Percentiles rank a stretch among this genome's conserved stretches.
phyloP scores from a whole-genome alignment of 2,888 invertebrate genomes.

The Gisinianus flammeolus region DNA sequence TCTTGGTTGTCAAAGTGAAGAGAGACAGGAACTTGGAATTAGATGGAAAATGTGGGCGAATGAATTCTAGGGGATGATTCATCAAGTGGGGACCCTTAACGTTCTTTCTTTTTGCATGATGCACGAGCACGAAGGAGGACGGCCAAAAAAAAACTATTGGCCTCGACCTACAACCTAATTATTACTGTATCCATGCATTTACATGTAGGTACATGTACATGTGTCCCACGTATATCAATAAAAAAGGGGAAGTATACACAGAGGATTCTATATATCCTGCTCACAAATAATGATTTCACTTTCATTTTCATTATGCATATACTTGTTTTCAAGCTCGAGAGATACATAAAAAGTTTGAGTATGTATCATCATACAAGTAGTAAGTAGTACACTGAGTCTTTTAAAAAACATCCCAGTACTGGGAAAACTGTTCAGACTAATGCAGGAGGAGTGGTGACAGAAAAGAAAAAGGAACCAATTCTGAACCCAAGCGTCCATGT shows the following conservation, averaged over 20 bases:
- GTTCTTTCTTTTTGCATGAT: slow-evolving; percentile 28
- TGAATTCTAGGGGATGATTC: slow-evolving; percentile 32
- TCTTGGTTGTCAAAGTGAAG: slow-evolving; percentile 13
- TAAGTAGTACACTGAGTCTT: background rate
- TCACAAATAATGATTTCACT: background rate
- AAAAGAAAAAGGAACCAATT: background rate
- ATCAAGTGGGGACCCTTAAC: slow-evolving; percentile 15
- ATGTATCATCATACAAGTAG: background rate
- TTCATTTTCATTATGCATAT: no score
- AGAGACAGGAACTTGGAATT: slow-evolving; percentile 33
- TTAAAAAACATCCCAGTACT: background rate
- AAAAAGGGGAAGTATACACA: background rate
- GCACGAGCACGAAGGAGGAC: slow-evolving; percentile 34
- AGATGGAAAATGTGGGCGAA: slow-evolving; percentile 37
- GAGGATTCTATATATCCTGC: background rate
- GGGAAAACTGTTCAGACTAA: background rate
- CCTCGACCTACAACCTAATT: slow-evolving; percentile 24
- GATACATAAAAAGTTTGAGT: background rate
- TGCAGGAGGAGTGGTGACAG: slow-evolving; percentile 9
- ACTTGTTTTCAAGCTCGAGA: background rate
- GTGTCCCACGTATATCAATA: background rate
- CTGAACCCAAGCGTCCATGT: background rate
- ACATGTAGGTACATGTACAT: background rate
- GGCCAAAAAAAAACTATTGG: background rate
- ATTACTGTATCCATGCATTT: slow-evolving; percentile 14